Base-by-base conservation (phyloP, 2,113 vertebrate genomes). In the Lepus timidus region DNA sequence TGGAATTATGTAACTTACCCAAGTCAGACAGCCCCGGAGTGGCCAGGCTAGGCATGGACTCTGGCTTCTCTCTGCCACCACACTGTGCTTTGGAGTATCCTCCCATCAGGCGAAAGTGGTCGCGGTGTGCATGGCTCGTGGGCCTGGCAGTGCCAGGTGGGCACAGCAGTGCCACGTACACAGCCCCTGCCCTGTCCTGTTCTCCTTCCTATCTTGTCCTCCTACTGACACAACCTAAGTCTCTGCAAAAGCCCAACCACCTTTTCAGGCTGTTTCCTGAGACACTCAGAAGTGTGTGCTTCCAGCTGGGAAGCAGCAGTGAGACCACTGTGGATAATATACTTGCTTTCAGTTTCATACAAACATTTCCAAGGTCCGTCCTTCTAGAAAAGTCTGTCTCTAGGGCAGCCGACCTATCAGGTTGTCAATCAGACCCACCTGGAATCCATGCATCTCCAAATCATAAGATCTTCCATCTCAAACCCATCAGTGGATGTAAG, bases 321-420 rank as follows among this genome's bases (percentile, higher is more conserved):
- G 44, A 44, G 36, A 65, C 33, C 65, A 36, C 51, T 22, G 39
- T 58, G 85, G 87, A 10, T 51, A 14, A 4, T 11, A 31, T 22
- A 23, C 12, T 87, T 62, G 33, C 36, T 96, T 84, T 86, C 29
- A 10, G 87, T 74, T 91, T 95, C 65, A 22, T 25, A 44, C 44
- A 14, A 70, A 52, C 58, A 29, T 39, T 55, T 84, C 51, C 1
- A 29, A 70, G n/a, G 12, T 20, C n/a, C 51, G 67, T 14, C 76
- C 9, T 87, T 85, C 20, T 70, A 76, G 61, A 65, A 75, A 61
- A 29, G 4, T 87, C 80, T 81, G 44, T 73, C 11, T 81, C 36
- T 23, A 3, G 29, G 44, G 36, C 36, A 49, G 61, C 84, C 74
- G 64, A 62, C 29, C 83, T 39, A 12, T 62, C 8, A 33, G 36